A percentile compares a stretch with the other conserved stretches of the same genome.
phyloP scores from a whole-genome alignment of 2,797 vertebrate species.

The Rhinella marina region DNA sequence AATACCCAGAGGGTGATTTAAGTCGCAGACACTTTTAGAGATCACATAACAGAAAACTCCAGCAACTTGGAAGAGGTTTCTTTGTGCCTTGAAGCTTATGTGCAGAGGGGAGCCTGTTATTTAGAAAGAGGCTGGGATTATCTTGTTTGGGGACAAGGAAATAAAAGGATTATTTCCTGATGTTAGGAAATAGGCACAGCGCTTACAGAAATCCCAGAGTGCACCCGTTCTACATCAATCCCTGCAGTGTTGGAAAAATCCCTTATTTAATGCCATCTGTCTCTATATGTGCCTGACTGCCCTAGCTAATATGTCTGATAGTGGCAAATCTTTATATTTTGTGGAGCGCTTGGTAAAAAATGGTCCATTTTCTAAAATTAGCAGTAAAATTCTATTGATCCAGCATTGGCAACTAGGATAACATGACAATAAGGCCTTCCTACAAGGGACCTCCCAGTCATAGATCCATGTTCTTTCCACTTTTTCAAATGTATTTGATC shows the following conservation, averaged over 20 bases:
- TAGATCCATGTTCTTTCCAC: neutral
- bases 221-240: neutral
- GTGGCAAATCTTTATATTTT: neutral
- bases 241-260: neutral
- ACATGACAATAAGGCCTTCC: neutral
- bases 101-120: constrained; percentile 48
- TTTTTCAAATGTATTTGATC: neutral
- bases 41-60: constrained; percentile 45
- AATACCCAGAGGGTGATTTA: constrained; percentile 41
- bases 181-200: constrained; percentile 22
- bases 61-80: constrained; percentile 41
- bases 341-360: neutral
- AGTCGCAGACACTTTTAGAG: constrained; percentile 37
- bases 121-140: constrained; percentile 49
- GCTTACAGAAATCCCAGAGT: constrained; percentile 22
- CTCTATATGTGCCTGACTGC: neutral
- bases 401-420: neutral
- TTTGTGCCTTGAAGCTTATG: constrained; percentile 44
- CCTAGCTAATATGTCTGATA: neutral
- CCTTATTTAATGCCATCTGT: neutral
- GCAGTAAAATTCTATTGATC: neutral
- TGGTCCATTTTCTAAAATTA: neutral
- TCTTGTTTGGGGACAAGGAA: constrained; percentile 48
- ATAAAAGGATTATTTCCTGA: constrained; percentile 51
- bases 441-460: neutral